Evolutionary conservation across 2,113 vertebrate species (phyloP).

Genomic region (Atherinomorus stipes): DNA sequence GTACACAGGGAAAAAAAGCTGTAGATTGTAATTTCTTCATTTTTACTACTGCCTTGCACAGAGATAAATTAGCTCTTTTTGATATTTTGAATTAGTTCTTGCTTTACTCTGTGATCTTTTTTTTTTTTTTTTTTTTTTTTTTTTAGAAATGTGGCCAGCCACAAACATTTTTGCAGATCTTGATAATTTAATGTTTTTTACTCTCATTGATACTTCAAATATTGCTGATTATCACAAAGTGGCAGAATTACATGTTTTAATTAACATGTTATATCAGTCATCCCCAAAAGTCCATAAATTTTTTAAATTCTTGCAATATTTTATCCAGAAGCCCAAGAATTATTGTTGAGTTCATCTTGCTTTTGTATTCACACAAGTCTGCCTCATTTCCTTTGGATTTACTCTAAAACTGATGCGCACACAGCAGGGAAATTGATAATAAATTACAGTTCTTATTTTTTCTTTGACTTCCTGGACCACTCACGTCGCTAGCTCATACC

Average conservation of each 20-base stretch:
- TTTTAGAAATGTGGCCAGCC: not conserved
- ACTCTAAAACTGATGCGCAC: conserved; percentile 31
- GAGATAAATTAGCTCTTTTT: not conserved
- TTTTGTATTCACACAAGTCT: conserved; percentile 57
- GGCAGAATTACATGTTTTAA: conserved; percentile 43
- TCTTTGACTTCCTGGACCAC: conserved; percentile 20
- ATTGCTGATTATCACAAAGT: conserved; percentile 37
- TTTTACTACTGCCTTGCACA: not conserved
- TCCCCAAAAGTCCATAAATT: conserved; percentile 38
- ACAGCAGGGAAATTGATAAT: conserved; percentile 36
- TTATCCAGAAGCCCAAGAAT: conserved; percentile 57
- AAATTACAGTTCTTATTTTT: conserved; percentile 43
- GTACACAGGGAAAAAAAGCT: not conserved
- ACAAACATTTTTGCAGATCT: conserved; percentile 10
- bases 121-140: conserved; percentile 2
- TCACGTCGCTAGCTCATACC: not conserved
- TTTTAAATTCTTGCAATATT: conserved; percentile 36
- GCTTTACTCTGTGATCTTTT: conserved; percentile 2
- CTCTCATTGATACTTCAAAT: conserved; percentile 10
- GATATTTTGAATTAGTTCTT: conserved; percentile 1
- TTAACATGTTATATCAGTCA: conserved; percentile 41
- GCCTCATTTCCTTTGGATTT: conserved; percentile 57
- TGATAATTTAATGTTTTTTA: too few relatives aligned
- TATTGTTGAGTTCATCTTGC: conserved; percentile 32
- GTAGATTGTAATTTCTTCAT: not conserved